phyloP scores from a whole-genome alignment of 2,888 invertebrate species.

The Chydorus sphaericus region DNA sequence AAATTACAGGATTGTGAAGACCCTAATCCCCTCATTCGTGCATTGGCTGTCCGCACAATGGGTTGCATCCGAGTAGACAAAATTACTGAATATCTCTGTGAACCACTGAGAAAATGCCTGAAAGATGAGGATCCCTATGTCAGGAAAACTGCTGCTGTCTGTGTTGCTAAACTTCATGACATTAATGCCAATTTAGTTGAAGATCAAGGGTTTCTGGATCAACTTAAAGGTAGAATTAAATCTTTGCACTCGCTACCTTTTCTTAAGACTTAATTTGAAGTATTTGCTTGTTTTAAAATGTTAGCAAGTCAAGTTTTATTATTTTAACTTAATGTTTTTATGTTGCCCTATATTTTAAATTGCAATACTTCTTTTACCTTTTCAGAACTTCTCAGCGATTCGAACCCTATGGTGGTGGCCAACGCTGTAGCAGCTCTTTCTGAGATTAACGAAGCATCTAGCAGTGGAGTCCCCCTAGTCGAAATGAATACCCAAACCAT shows the following conservation, averaged over 20 bases:
- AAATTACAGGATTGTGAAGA: slow-evolving; percentile 95
- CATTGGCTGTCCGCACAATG: slow-evolving; percentile 97
- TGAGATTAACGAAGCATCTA: slow-evolving; percentile 94
- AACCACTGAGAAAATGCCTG: slow-evolving; percentile 84
- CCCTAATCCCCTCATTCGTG: slow-evolving; percentile 95
- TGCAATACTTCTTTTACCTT: too few relatives aligned
- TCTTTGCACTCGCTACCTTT: background rate
- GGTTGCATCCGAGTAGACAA: slow-evolving; percentile 99
- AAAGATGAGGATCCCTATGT: slow-evolving; percentile 96
- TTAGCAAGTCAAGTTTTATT: background rate
- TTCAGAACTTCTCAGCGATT: slow-evolving; percentile 82
- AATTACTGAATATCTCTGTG: slow-evolving; percentile 98
- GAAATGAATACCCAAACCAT: slow-evolving; percentile 96
- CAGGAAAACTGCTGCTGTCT: slow-evolving; percentile 96
- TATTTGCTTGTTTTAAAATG: background rate
- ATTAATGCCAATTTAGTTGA: slow-evolving; percentile 60
- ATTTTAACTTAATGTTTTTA: too few relatives aligned
- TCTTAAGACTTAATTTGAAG: background rate
- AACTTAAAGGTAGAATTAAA: slow-evolving; percentile 45
- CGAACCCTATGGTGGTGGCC: slow-evolving; percentile 99
- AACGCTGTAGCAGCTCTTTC: slow-evolving; percentile 97
- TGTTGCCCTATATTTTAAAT: too few relatives aligned
- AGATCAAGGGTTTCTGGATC: slow-evolving; percentile 91
- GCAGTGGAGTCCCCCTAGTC: slow-evolving; percentile 83
- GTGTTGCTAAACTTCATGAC: slow-evolving; percentile 96